Base-by-base conservation (phyloP, 1,140 invertebrate species). In the Diachasmimorpha longicaudata region DNA sequence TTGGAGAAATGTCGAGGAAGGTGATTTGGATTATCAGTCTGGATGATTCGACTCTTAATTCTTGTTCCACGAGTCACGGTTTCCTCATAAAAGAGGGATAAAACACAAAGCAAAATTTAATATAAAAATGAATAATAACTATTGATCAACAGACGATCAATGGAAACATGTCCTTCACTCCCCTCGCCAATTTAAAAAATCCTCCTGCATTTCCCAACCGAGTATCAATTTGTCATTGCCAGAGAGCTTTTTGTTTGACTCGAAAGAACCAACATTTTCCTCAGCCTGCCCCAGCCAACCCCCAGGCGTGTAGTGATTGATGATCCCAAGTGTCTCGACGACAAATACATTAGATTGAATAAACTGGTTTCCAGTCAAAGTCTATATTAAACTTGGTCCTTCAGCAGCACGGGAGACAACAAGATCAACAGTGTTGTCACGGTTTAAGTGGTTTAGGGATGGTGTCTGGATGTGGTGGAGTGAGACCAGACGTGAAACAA, bases 281-380 rank as follows among this genome's bases (percentile, higher is more conserved):
- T 21, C 52, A 58, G 19, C 14, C 44, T 52, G n/a, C 21, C 21
- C 23, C 2, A 25, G 9, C 10, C 10, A 5, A 9, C 23, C 23
- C 8, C 19, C 58, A 9, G n/a, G 58, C 48, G 9, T 9, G 19
- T 4, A 25, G 58, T 63, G 58, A 63, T 63, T 63, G 58, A 63
- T 63, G 58, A 63, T 63, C 58, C 4, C 14, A 19, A 63, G 19
- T 31, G 58, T 63, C 23, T 31, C 58, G 23, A 63, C 58, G 23
- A 63, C 58, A 63, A 63, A 63, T 63, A 63, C 58, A 63, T 63
- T 63, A 63, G 58, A 63, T 63, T 63, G 58, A 31, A 63, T 63
- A 63, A 63, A 31, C 58, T 63, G 58, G 19, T 63, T 63, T 25
- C 23, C 58, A 63, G 58, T 25, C 58, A 63, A 19, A 25, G 58